Percentiles rank a stretch among this genome's conserved stretches.
phyloP scores from a whole-genome alignment of 2,113 vertebrate species.

The Stictonetta naevosa region DNA sequence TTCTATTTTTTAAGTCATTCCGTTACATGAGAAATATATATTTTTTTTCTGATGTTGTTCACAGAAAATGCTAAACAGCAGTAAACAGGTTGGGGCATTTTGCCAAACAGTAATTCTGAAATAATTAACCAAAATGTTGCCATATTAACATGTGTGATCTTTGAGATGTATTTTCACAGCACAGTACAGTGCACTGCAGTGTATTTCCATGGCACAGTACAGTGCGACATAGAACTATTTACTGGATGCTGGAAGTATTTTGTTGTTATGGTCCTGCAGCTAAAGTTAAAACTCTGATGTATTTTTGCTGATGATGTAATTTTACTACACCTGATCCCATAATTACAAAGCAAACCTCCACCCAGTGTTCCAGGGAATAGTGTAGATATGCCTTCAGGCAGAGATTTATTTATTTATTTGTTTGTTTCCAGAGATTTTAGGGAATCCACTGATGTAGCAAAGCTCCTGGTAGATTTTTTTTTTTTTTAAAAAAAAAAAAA shows the following conservation, averaged over 20 bases:
- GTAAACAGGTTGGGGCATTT: neutral
- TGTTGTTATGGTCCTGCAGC: neutral
- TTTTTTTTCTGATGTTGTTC: neutral
- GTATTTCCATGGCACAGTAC: neutral
- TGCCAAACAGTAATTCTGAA: neutral
- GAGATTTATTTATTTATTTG: neutral
- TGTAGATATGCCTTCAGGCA: neutral
- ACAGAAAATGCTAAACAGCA: neutral
- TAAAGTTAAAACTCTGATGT: neutral
- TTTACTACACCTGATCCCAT: neutral
- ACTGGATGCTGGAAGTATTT: neutral
- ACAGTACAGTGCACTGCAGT: neutral
- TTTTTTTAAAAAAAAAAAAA: neutral
- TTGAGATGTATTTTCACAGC: neutral
- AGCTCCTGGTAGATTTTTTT: neutral
- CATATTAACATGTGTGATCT: neutral
- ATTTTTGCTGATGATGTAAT: neutral
- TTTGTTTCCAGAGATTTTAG: neutral
- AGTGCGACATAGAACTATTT: neutral
- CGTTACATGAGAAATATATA: neutral
- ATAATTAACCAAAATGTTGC: neutral
- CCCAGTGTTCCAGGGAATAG: neutral
- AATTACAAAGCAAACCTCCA: rapidly evolving
- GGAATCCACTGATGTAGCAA: neutral
- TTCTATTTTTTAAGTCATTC: neutral